Evolutionary conservation across 1,140 invertebrate genomes (phyloP).

Genomic region (Oryctes rhinoceros): DNA sequence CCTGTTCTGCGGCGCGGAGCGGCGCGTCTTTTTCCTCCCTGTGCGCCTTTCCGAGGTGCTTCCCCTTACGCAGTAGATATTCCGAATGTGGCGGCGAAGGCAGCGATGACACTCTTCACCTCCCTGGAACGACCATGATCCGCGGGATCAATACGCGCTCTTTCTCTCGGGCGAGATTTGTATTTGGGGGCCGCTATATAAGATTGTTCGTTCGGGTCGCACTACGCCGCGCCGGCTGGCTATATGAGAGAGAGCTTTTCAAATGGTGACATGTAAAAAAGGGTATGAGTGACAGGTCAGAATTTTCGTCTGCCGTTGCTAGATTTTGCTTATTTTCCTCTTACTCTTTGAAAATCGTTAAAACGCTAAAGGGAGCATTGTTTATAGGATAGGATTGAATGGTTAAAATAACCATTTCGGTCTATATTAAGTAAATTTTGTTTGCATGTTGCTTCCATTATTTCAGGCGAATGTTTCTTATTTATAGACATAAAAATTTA

Average conservation of each 20-base stretch:
- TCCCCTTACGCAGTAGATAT: constrained; percentile 41
- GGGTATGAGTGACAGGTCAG: neutral
- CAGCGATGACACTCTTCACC: constrained; percentile 43
- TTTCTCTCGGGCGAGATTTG: constrained; percentile 44
- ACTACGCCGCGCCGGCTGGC: neutral
- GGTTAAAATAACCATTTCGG: no score
- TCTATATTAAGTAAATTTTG: no score
- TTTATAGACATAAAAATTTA: no score
- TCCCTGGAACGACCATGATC: constrained; percentile 47
- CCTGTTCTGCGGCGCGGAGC: constrained; percentile 39
- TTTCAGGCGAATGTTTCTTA: no score
- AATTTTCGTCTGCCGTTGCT: neutral
- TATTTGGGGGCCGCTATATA: constrained; percentile 26
- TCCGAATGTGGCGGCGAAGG: neutral
- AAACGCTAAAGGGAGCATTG: no score
- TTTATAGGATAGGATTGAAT: no score
- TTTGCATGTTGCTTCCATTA: no score
- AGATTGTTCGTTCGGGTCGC: constrained; percentile 26
- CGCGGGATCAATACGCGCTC: constrained; percentile 49
- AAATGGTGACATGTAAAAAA: neutral
- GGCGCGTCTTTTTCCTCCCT: constrained; percentile 36
- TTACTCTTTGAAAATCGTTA: no score
- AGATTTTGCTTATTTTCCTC: no score
- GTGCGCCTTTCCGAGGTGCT: constrained; percentile 9
- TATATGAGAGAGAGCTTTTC: neutral